These are phyloP conservation scores for Nothobranchius furzeri DNA, from an alignment of 2,113 vertebrate genomes.

Conservation along the genomic window DNA sequence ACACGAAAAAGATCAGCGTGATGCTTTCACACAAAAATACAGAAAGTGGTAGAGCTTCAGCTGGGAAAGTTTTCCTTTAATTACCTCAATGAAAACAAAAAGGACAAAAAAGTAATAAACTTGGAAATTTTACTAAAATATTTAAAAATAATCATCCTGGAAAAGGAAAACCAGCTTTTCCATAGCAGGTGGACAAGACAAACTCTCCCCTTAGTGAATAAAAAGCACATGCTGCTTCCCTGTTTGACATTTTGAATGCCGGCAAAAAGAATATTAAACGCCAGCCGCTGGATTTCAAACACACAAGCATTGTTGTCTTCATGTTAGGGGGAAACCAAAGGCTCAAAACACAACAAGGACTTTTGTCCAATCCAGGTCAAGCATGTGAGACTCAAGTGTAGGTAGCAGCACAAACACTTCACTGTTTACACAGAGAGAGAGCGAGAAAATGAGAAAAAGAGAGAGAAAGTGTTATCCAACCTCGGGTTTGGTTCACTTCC, in stretches of 20 bases:
- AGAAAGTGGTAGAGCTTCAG: too few relatives aligned
- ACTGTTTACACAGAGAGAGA: slow-evolving; percentile 48
- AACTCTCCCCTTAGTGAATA: not conserved
- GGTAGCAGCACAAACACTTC: slow-evolving; percentile 71
- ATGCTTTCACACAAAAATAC: too few relatives aligned
- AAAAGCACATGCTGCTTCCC: slow-evolving; percentile 20
- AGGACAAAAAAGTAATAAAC: too few relatives aligned
- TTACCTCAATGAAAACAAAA: too few relatives aligned
- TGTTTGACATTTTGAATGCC: not conserved
- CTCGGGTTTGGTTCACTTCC: slow-evolving; percentile 38
- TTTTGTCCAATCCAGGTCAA: slow-evolving; percentile 79
- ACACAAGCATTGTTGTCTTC: slow-evolving; percentile 57
- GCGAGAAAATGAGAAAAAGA: slow-evolving; percentile 15
- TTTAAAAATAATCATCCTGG: too few relatives aligned
- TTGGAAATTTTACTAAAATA: too few relatives aligned
- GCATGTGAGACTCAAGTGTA: slow-evolving; percentile 74
- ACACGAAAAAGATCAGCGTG: not conserved
- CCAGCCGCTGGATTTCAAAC: slow-evolving; percentile 46
- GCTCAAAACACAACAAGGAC: slow-evolving; percentile 72
- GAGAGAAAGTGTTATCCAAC: slow-evolving; percentile 60
- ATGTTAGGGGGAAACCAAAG: slow-evolving; percentile 61
- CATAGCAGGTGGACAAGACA: too few relatives aligned
- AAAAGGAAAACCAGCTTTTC: too few relatives aligned
- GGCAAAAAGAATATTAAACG: slow-evolving; percentile 32
- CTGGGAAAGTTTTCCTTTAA: too few relatives aligned